Conservation (phyloP, 2,797 vertebrate genomes). For the Cynodonichthys magdalenae region DNA sequence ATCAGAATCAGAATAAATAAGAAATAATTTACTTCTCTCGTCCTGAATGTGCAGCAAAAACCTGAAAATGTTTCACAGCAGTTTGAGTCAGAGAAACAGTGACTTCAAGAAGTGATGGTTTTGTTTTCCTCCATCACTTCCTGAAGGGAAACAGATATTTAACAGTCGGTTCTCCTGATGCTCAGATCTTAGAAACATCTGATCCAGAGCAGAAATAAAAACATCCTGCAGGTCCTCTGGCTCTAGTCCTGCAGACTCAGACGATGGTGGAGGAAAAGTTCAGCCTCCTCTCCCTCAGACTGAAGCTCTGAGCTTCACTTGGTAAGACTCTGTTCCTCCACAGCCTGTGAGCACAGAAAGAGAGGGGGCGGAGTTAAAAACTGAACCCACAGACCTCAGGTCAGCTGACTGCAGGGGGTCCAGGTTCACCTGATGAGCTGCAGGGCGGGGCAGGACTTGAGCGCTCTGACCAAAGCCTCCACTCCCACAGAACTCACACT, state of each 20-base stretch:
- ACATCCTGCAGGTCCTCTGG: no score
- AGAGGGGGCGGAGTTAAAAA: background rate
- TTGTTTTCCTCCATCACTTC: no score
- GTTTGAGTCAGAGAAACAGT: background rate
- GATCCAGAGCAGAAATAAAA: no score
- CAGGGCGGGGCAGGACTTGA: constrained; percentile 75
- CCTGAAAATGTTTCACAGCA: constrained; percentile 9
- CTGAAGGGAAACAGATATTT: no score
- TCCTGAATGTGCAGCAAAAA: background rate
- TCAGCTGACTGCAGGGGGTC: background rate
- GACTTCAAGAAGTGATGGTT: no score
- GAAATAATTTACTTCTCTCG: background rate
- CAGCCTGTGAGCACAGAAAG: constrained; percentile 73
- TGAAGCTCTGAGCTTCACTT: constrained; percentile 53
- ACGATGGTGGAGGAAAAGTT: constrained; percentile 81
- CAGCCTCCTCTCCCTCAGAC: constrained; percentile 81
- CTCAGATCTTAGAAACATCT: no score
- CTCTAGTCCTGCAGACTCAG: background rate
- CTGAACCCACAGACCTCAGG: background rate
- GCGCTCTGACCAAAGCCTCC: constrained; percentile 70
- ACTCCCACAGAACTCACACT: constrained; percentile 79
- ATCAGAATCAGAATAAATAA: background rate
- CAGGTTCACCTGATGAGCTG: constrained; percentile 83
- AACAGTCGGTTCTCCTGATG: no score
- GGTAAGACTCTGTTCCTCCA: constrained; percentile 84